Percentiles rank a stretch among this genome's conserved stretches.
These are phyloP conservation scores for Ploceus nigricollis DNA, from an alignment of 2,113 vertebrate genomes.

Conservation along the genomic window DNA sequence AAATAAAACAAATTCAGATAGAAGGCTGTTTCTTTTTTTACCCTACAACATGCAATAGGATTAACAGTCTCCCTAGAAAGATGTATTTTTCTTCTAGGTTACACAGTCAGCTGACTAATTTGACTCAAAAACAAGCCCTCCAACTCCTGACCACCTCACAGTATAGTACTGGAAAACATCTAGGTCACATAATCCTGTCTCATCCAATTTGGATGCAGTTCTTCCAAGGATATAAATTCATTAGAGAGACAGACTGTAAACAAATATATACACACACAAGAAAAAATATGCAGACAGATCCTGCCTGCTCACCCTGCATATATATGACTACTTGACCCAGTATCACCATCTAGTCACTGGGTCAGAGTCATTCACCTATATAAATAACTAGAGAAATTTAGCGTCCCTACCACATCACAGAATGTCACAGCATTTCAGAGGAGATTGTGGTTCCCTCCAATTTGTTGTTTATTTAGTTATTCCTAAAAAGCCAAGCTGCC, in stretches of 20 bases:
- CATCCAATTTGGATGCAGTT: background rate
- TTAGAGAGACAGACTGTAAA: conserved; percentile 42
- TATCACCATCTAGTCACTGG: background rate
- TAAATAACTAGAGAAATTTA: background rate
- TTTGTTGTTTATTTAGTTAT: background rate
- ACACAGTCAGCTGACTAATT: background rate
- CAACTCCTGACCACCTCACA: background rate
- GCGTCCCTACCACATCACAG: background rate
- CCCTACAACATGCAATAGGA: background rate
- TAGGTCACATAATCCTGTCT: conserved; percentile 22
- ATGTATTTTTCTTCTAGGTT: background rate
- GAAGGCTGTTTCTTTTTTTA: background rate
- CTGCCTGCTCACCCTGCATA: conserved; percentile 11
- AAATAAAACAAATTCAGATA: background rate
- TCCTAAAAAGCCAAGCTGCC: background rate
- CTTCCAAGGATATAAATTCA: conserved; percentile 40
- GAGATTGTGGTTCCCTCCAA: background rate
- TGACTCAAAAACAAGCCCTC: background rate
- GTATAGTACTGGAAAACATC: background rate
- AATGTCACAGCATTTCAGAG: background rate
- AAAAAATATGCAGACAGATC: background rate
- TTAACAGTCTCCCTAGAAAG: background rate
- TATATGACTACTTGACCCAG: conserved; percentile 40
- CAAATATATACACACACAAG: background rate
- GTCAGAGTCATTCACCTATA: conserved; percentile 3